Conservation (phyloP, 2,113 vertebrate species). For the Hyla sarda region DNA sequence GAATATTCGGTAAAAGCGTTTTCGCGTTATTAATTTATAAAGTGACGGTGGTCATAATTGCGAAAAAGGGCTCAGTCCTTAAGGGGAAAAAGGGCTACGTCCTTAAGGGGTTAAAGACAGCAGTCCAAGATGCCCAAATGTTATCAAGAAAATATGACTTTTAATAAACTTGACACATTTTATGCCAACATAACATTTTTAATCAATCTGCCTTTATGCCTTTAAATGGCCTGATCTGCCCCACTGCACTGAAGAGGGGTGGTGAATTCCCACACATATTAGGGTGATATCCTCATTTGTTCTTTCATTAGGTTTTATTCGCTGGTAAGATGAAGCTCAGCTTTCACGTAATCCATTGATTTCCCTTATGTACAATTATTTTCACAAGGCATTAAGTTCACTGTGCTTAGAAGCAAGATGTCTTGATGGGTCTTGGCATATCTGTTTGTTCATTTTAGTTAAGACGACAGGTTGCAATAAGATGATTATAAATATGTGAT, state of each 20-base stretch:
- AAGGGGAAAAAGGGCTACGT: too few relatives aligned
- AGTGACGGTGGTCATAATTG: too few relatives aligned
- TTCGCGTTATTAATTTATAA: too few relatives aligned
- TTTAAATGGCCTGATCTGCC: background rate
- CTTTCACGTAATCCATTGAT: conserved; percentile 45
- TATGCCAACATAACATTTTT: too few relatives aligned
- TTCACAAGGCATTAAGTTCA: conserved; percentile 23
- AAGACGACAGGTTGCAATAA: background rate
- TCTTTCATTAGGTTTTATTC: conserved; percentile 31
- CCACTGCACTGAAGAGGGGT: background rate
- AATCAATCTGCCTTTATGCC: background rate
- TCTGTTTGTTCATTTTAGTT: conserved; percentile 23
- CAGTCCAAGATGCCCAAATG: too few relatives aligned
- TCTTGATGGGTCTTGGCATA: conserved; percentile 28
- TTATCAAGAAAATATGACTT: too few relatives aligned
- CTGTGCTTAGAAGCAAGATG: background rate
- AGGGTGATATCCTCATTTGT: conserved; percentile 1
- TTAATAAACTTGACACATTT: too few relatives aligned
- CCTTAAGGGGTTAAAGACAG: too few relatives aligned
- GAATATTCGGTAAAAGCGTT: too few relatives aligned
- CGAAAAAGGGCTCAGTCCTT: too few relatives aligned
- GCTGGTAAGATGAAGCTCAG: conserved; percentile 11
- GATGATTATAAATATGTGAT: background rate
- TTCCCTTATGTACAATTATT: conserved; percentile 44
- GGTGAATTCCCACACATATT: conserved; percentile 6